Conservation (phyloP, 2,797 vertebrate species). For the Liparis tanakae region DNA sequence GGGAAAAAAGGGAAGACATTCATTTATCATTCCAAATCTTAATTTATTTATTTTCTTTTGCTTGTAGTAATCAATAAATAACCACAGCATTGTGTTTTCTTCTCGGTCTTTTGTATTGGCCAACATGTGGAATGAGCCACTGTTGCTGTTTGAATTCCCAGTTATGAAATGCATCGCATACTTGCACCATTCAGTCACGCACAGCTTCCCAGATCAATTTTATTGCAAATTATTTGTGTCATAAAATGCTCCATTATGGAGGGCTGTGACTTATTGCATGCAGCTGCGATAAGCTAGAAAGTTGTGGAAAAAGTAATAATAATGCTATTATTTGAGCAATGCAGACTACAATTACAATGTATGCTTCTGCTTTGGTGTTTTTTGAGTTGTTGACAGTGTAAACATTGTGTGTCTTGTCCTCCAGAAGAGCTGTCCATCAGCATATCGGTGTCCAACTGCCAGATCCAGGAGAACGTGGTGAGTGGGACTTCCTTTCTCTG, state of each 20-base stretch:
- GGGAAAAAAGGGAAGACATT: too few relatives aligned
- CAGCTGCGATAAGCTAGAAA: conserved; percentile 65
- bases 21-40: conserved; percentile 2
- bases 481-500: conserved; percentile 71
- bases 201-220: conserved; percentile 64
- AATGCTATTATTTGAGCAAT: conserved; percentile 40
- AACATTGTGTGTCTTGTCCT: conserved; percentile 65
- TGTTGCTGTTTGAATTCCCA: conserved; percentile 40
- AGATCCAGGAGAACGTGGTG: conserved; percentile 98
- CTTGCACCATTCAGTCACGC: conserved; percentile 63
- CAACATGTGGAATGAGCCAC: conserved; percentile 31
- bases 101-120: conserved; percentile 16
- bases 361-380: conserved; percentile 40
- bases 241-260: conserved; percentile 71
- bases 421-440: conserved; percentile 96
- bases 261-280: conserved; percentile 61
- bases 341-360: conserved; percentile 26
- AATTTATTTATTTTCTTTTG: neutral
- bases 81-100: conserved; percentile 17
- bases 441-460: conserved; percentile 97
- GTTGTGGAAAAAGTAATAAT: conserved; percentile 31
- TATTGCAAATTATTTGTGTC: conserved; percentile 63
- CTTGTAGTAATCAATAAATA: conserved; percentile 1
- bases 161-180: conserved; percentile 66
- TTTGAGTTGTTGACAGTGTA: conserved; percentile 40